Conservation (phyloP, 2,797 vertebrate species). For the Gobionotothen gibberifrons region DNA sequence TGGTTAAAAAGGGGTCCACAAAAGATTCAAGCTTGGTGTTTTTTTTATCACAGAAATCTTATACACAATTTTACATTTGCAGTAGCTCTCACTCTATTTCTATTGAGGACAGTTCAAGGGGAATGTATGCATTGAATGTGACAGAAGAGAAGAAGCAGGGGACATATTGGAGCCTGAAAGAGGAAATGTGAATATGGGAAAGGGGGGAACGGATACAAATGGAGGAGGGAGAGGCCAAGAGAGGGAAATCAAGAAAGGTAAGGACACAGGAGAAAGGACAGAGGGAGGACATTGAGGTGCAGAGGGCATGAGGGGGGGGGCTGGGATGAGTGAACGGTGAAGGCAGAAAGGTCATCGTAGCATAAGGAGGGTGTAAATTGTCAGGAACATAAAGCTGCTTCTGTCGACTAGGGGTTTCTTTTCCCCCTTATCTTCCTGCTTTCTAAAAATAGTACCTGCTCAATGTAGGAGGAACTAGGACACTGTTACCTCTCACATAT, state of each 20-base stretch:
- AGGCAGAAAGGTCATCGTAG: constrained; percentile 55
- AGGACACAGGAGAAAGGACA: background rate
- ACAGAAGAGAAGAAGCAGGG: background rate
- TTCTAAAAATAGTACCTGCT: constrained; percentile 70
- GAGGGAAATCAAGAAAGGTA: background rate
- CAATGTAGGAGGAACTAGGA: constrained; percentile 50
- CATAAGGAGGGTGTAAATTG: constrained; percentile 62
- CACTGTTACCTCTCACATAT: constrained; percentile 43
- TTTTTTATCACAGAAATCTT: background rate
- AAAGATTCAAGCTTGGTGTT: background rate
- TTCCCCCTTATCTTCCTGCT: constrained; percentile 49
- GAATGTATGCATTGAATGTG: background rate
- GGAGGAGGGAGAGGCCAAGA: background rate
- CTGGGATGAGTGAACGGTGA: constrained; percentile 34
- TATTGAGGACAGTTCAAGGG: constrained; percentile 1
- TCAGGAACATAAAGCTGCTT: constrained; percentile 60
- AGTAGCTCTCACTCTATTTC: background rate
- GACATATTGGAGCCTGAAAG: background rate
- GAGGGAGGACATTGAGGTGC: constrained; percentile 21
- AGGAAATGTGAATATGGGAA: background rate
- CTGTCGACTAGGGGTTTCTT: constrained; percentile 43
- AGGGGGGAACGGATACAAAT: background rate
- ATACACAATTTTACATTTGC: background rate
- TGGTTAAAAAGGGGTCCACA: background rate
- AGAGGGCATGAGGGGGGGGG: background rate